Evolutionary conservation across 35 echinoderm and acorn worm species (phyloP), one percentile per base, ranked within the genome.

Genomic region (Hemicentrotus pulcherrimus): DNA sequence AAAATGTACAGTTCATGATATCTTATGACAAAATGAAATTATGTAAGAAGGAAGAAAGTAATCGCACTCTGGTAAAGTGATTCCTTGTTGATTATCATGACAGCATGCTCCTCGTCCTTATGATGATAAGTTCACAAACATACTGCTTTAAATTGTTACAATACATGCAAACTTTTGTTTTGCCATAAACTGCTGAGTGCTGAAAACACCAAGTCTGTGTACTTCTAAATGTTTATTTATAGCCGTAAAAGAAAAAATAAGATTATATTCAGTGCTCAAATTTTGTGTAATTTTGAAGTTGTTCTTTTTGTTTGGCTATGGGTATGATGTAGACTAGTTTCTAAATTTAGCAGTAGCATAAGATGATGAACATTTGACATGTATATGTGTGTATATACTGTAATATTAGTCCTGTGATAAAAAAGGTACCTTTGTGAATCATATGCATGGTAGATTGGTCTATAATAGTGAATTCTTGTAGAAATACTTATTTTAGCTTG

Each of bases 351-450:
- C 65, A 78, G 19, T 78, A 78, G 65, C 28, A 8, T 78, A 78
- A 78, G 28, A 78, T n/a, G 65, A 8, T 78, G 65, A 78, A 78
- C 22, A 78, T 78, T 28, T 78, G 65, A 78, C 50, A 78, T 78
- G 65, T 78, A 78, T 70, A 70, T 78, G 65, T 78, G 65, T 78
- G 65, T 78, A 78, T 78, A 78, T 78, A 59, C 52, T 59, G 52
- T 59, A 78, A 78, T 78, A 78, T 28, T 78, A 78, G 18, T 78
- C 65, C 18, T 28, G 7, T 78, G 65, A 78, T 78, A 78, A 78
- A 28, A 28, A 78, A 78, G 5, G 19, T 28, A 28, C 28, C 65
- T 78, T 71, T 71, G 19, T 24, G 5, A 2, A 28, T 22, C 65
- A 78, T 28, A n/a, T 78, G 65, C 65, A 78, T 78, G 65, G 65